Base-by-base conservation (phyloP, 2,888 invertebrate genomes). In the Rotaria macrura region DNA sequence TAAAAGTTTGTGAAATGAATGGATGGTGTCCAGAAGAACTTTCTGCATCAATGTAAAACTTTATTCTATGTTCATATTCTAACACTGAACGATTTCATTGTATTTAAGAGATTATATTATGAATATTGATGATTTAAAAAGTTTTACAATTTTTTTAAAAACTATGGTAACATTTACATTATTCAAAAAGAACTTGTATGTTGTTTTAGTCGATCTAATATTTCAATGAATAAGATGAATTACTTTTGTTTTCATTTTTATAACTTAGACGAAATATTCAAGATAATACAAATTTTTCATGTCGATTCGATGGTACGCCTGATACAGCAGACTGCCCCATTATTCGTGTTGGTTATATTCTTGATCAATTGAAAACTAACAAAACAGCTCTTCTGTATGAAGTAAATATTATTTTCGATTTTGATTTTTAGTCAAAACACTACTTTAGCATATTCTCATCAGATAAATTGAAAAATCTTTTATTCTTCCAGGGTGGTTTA, bases 401-500 rank as follows among this genome's bases (percentile, higher is more conserved):
- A 20, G 65, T 65, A 65, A 65, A 29, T 65, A 20, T 34, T 6
- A 65, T 29, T 29, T 43, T 43, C 5, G 17, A 49, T 49, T 17
- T 49, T 49, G 3, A 17, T 49, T 17, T 49, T 10, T 14, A 49
- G 10, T 14, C 2, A 49, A 14, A n/a, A n/a, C n/a, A n/a, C n/a
- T n/a, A n/a, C n/a, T n/a, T n/a, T n/a, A n/a, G n/a, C n/a, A n/a
- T n/a, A n/a, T n/a, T n/a, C n/a, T n/a, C n/a, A n/a, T n/a, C n/a
- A n/a, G n/a, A n/a, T n/a, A n/a, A n/a, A n/a, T n/a, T n/a, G n/a
- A n/a, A 17, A 14, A 5, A 5, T 6, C 17, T 17, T 17, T 25
- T 25, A n/a, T n/a, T n/a, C n/a, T 25, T 65, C 1, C 9, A 85
- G 85, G 91, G 92, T 85, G 92, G 91, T 57, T 91, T 92, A n/a